Evolutionary conservation across 2,888 invertebrate genomes (phyloP).

Genomic region (Thysanoteuthis rhombus): DNA sequence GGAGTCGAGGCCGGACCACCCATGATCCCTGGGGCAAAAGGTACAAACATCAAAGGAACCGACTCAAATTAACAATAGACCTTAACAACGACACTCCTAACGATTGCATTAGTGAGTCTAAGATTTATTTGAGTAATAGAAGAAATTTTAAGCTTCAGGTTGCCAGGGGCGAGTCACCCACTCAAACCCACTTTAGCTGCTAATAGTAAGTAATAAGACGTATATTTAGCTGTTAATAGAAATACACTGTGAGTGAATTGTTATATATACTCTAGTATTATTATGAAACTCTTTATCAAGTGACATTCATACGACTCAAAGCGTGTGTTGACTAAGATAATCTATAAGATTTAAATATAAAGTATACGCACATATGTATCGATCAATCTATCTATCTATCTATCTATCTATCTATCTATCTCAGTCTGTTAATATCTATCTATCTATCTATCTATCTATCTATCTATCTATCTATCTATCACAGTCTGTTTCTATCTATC

Average conservation of each 20-base stretch:
- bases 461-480: too few relatives aligned
- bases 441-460: background rate
- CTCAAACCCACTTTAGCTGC: background rate
- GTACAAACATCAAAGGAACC: background rate
- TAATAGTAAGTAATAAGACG: background rate
- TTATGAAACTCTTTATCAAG: background rate
- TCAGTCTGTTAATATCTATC: background rate
- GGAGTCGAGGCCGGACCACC: background rate
- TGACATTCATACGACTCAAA: background rate
- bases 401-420: background rate
- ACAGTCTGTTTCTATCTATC: too few relatives aligned
- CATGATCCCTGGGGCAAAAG: background rate
- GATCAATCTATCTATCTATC: background rate
- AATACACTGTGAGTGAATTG: background rate
- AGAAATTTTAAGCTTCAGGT: background rate
- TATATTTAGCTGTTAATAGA: background rate
- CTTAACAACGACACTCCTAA: background rate
- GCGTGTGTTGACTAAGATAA: background rate
- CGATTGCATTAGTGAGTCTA: background rate
- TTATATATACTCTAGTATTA: background rate
- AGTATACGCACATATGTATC: background rate
- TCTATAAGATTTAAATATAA: too few relatives aligned
- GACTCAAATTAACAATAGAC: constrained; percentile 12
- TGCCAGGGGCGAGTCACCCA: background rate
- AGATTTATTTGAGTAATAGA: background rate